Percentiles rank a stretch among this genome's conserved stretches.
Conservation (phyloP, 1,140 invertebrate genomes). For the Tenebrio molitor region DNA sequence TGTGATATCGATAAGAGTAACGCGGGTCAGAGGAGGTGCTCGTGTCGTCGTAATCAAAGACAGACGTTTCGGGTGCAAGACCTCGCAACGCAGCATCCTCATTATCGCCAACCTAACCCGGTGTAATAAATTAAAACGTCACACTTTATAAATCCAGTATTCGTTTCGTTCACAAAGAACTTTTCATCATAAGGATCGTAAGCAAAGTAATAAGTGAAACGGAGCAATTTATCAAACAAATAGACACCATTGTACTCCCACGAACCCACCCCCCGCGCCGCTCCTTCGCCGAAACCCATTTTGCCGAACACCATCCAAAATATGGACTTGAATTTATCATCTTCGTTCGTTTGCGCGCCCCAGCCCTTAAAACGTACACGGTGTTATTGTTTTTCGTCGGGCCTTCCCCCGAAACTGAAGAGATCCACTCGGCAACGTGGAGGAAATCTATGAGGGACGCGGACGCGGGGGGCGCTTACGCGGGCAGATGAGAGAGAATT, state of each 20-base stretch:
- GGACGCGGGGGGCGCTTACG: slow-evolving; percentile 29
- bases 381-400: slow-evolving; percentile 60
- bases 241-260: slow-evolving; percentile 63
- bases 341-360: slow-evolving; percentile 59
- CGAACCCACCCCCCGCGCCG: neutral
- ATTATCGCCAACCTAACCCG: neutral
- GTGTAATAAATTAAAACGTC: slow-evolving; percentile 31
- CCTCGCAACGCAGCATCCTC: neutral
- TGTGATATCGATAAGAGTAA: too few species aligned
- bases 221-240: slow-evolving; percentile 65
- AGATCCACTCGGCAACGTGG: slow-evolving; percentile 44
- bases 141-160: slow-evolving; percentile 38
- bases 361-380: slow-evolving; percentile 58
- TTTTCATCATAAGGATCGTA: slow-evolving; percentile 45
- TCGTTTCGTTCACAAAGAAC: slow-evolving; percentile 42
- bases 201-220: slow-evolving; percentile 64
- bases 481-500: slow-evolving; percentile 54
- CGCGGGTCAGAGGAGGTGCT: too few species aligned
- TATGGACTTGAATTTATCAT: slow-evolving; percentile 64
- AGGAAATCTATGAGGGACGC: slow-evolving; percentile 50
- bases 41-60: too few species aligned
- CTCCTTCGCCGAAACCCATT: slow-evolving; percentile 56
- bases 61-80: too few species aligned
- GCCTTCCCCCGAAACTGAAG: slow-evolving; percentile 47
- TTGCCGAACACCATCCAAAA: slow-evolving; percentile 58